Evolutionary conservation across 2,113 vertebrate species (phyloP).

Genomic region (Myotis davidii): DNA sequence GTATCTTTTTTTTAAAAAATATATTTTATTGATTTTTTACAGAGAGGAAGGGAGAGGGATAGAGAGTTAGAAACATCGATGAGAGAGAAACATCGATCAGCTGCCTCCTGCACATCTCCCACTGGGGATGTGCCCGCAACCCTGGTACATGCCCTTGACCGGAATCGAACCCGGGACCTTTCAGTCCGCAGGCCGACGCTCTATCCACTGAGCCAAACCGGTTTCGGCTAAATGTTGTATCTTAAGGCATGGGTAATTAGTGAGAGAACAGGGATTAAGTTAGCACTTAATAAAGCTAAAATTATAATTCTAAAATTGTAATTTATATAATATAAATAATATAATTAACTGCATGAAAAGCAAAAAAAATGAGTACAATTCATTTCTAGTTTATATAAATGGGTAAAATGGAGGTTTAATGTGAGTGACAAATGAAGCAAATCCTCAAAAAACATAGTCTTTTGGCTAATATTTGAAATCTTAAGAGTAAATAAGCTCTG

Average conservation of each 20-base stretch:
- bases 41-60: too few species aligned
- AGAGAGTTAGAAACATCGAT: too few species aligned
- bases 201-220: too few species aligned
- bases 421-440: conserved; percentile 39
- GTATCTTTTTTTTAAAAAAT: too few species aligned
- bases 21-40: too few species aligned
- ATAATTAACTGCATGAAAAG: not conserved
- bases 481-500: not conserved
- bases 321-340: not conserved
- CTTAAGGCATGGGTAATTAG: not conserved
- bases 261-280: not conserved
- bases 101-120: too few species aligned
- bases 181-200: too few species aligned
- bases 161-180: too few species aligned
- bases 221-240: not conserved
- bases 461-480: conserved; percentile 7
- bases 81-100: too few species aligned
- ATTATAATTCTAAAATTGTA: not conserved
- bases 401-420: not conserved
- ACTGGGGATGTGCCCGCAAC: too few species aligned
- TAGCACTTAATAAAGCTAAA: conserved; percentile 42
- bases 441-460: conserved; percentile 10
- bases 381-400: not conserved
- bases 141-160: too few species aligned
- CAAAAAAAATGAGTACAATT: not conserved